These are phyloP conservation scores for Garra rufa DNA, from an alignment of 2,113 vertebrate genomes.

Conservation along the genomic window DNA sequence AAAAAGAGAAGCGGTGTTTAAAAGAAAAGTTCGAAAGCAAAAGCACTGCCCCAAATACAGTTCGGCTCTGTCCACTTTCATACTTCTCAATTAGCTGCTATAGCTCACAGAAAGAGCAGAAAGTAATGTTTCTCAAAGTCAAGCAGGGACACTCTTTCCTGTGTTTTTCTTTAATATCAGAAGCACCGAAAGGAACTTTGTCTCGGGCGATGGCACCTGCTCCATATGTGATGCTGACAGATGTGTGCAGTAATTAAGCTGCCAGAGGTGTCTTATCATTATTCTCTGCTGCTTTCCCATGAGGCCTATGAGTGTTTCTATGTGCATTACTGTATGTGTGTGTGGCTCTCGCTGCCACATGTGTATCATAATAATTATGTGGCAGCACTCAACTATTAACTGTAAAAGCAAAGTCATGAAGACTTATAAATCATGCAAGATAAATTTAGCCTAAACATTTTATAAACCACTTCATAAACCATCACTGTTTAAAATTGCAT, in stretches of 20 bases:
- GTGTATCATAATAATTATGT: constrained; percentile 8
- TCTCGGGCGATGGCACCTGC: constrained; percentile 43
- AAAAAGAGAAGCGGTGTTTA: neutral
- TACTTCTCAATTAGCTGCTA: constrained; percentile 21
- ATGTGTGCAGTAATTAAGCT: constrained; percentile 46
- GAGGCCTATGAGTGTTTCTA: neutral
- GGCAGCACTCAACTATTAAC: neutral
- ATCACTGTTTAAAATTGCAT: neutral
- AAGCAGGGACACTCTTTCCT: neutral
- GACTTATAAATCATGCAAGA: neutral
- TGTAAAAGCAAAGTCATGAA: constrained; percentile 1
- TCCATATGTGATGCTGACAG: constrained; percentile 44
- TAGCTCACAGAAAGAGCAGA: constrained; percentile 1
- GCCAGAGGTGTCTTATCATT: constrained; percentile 43
- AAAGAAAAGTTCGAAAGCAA: neutral
- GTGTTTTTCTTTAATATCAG: neutral
- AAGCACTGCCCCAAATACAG: too few species aligned
- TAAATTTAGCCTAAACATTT: neutral
- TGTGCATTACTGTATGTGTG: constrained; percentile 21
- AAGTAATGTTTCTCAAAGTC: constrained; percentile 28
- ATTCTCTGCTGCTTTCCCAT: constrained; percentile 21
- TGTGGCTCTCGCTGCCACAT: neutral
- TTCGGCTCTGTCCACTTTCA: constrained; percentile 26
- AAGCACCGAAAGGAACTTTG: constrained; percentile 20
- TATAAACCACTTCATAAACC: neutral